Evolutionary conservation across 2,113 vertebrate species (phyloP), one percentile per base, ranked within the genome.

Genomic region (Glaucidium brasilianum): DNA sequence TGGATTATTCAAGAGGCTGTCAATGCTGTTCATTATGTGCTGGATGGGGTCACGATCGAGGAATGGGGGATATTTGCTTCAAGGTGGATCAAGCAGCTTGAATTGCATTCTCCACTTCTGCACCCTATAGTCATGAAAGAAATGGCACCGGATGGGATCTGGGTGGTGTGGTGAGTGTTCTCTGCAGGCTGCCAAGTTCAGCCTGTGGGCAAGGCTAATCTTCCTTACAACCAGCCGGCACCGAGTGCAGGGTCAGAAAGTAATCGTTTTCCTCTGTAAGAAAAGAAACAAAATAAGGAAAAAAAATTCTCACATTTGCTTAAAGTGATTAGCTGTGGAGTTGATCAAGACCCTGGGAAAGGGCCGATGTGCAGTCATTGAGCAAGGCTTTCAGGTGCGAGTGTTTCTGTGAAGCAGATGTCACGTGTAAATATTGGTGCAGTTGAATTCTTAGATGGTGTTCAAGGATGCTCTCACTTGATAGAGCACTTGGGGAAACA

Each of bases 341-440:
- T 1, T 2, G 68, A 15, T 86, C 30, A 45, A 45, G 43, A 68
- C 35, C 56, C 53, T 35, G 30, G 56, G 56, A 63, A 45, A 30
- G 29, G 50, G 64, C 21, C 6, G 5, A 4, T 3, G 26, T 3
- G 30, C 16, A 1, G 32, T 35, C 49, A 11, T 58, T 7, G 23
- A 17, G 45, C 23, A 9, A 1, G 1, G 1, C 21, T 56, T 30
- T 34, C 10, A 15, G 56, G 77, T 21, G 43, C n/a, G 12, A 22
- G 9, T 50, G 0, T 78, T 25, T 14, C 84, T 35, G 15, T 15
- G 34, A 60, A 69, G 50, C 41, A 15, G 30, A 14, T 49, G 47
- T 5, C 16, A 6, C 0, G 0, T 8, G 17, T 9, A 17, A 25
- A 10, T 55, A 50, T 7, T 1, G 0, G 6, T 26, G 43, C 22